Percentiles rank a stretch among this genome's conserved stretches.
phyloP scores from a whole-genome alignment of 2,797 vertebrate genomes.

The Acanthiza pusilla region DNA sequence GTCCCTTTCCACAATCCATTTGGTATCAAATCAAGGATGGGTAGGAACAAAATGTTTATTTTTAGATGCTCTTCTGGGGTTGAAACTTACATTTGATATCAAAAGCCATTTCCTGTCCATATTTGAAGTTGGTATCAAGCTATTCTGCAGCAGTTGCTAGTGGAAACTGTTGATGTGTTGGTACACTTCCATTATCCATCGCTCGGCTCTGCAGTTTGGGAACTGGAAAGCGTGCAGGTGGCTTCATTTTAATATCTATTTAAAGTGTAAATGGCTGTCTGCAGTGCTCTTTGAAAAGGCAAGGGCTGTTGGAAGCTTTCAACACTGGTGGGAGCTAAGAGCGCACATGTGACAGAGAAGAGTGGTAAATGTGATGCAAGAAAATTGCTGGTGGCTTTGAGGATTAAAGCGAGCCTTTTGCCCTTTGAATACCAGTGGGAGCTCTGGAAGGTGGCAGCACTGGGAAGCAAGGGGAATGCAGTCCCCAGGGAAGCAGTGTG shows the following conservation, averaged over 20 bases:
- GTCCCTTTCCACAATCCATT: conserved; percentile 75
- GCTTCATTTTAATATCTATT: conserved; percentile 63
- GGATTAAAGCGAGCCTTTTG: not conserved
- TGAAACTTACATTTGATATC: conserved; percentile 80
- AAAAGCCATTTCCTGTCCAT: conserved; percentile 80
- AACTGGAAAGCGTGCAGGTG: conserved; percentile 46
- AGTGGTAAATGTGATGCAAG: not conserved
- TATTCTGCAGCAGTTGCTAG: conserved; percentile 64
- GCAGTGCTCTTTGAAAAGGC: conserved; percentile 39
- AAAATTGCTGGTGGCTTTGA: conserved; percentile 17
- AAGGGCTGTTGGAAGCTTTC: conserved; percentile 41
- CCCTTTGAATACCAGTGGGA: not conserved
- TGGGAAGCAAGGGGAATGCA: not conserved
- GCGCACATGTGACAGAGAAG: not conserved
- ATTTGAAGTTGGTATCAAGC: conserved; percentile 75
- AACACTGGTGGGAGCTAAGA: not conserved
- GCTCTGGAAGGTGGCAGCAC: not conserved
- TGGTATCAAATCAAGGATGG: not conserved
- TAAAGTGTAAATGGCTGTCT: conserved; percentile 52
- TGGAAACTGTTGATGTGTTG: conserved; percentile 62
- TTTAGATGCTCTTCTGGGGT: conserved; percentile 77
- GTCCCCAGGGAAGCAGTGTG: not conserved
- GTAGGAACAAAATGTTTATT: conserved; percentile 73
- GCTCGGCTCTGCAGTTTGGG: conserved; percentile 1
- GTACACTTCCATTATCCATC: conserved; percentile 51